Evolutionary conservation across 1,140 invertebrate species (phyloP), one percentile per base, ranked within the genome.

Genomic region (Oncopodura yosiiana): DNA sequence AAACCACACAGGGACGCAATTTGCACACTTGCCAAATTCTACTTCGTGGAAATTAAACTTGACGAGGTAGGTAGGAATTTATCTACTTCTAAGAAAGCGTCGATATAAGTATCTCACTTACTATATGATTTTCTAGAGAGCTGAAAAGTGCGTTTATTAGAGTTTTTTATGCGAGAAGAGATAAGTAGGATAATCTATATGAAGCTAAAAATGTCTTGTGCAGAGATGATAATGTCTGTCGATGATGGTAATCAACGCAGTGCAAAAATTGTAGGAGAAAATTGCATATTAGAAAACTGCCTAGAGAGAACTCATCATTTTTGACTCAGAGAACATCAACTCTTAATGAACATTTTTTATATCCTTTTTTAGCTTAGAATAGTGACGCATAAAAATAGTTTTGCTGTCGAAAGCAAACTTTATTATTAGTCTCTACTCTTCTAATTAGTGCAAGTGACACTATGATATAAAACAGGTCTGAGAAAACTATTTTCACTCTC

Each of bases 271-370:
- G 46, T 41, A 14, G 34, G 30, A 42, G 49, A 56, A 56, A 56
- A 56, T 56, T 56, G 54, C 54, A 56, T 56, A 56, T 56, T 56
- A 56, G 44, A 39, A 50, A 49, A 32, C 46, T 44, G 8, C 39
- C 16, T 44, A 19, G 23, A 2, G 23, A 49, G 46, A 38, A 27
- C 23, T 26, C 34, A 18, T 37, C 12, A 3, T 36, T 8, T 11
- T 19, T 19, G 27, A 14, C n/a, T 12, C 34, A 41, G 27, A 46
- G 44, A 44, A 34, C 26, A 55, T 55, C 44, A 48, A 32, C 43
- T 21, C 46, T 39, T 54, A 45, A 54, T 54, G 43, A 54, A 46
- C 52, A 23, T 32, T 43, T 19, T 43, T 23, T 21, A 19, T 38
- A 6, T 42, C 41, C 26, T 6, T 46, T 21, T 46, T 26, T n/a